A percentile compares a stretch with the other conserved stretches of the same genome.
Conservation (phyloP, 2,113 vertebrate genomes). For the Panthera tigris region DNA sequence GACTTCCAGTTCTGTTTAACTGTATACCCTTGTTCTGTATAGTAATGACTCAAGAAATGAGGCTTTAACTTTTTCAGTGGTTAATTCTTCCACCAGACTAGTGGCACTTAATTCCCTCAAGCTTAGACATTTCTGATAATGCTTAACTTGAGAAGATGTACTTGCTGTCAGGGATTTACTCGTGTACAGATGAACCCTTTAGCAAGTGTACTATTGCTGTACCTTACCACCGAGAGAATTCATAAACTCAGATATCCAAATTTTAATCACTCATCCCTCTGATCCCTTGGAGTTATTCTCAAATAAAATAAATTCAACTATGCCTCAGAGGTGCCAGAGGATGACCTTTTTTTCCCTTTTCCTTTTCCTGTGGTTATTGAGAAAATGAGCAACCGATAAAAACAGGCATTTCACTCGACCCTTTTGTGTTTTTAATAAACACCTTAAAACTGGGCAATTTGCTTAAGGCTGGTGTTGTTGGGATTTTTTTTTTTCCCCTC, state of each 20-base stretch:
- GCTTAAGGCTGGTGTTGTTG: neutral
- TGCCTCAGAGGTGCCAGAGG: neutral
- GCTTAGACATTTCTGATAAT: neutral
- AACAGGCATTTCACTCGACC: neutral
- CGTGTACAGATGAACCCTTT: neutral
- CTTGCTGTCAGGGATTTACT: neutral
- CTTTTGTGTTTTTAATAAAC: constrained; percentile 41
- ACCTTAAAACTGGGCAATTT: neutral
- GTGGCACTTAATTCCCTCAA: neutral
- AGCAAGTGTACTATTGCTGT: neutral
- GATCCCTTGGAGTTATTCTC: too few relatives aligned
- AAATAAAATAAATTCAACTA: too few relatives aligned
- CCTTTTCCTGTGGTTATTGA: neutral
- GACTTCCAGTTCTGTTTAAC: neutral
- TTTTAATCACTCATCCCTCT: neutral
- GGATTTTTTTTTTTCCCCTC: neutral
- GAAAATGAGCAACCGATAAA: constrained; percentile 37
- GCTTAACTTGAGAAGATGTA: neutral
- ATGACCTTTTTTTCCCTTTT: neutral
- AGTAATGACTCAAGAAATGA: neutral
- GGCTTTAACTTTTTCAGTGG: neutral
- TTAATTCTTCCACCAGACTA: neutral
- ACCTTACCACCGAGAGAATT: neutral
- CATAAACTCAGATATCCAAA: neutral
- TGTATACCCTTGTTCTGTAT: neutral